These are phyloP conservation scores for Xestia c-nigrum DNA, from an alignment of 2,888 invertebrate species.

Conservation along the genomic window DNA sequence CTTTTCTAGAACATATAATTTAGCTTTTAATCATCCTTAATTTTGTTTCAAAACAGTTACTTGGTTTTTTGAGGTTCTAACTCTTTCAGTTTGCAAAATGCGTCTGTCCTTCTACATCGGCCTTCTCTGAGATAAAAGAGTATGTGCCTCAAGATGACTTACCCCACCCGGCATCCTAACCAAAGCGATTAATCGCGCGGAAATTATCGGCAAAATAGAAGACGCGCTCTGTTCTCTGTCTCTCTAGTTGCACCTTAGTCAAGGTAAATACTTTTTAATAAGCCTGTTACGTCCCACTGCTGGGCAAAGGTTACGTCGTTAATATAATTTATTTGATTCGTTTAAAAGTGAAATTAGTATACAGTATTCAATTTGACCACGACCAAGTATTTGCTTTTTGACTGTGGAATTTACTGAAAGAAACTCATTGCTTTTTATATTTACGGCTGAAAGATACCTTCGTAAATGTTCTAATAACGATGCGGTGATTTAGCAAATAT, in stretches of 20 bases:
- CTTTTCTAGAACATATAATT: not conserved
- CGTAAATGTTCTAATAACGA: slow-evolving; percentile 56
- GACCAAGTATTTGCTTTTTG: slow-evolving; percentile 25
- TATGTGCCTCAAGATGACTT: not conserved
- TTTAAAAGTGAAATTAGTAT: not conserved
- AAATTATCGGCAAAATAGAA: not conserved
- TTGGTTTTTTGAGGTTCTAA: not conserved
- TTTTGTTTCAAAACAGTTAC: not conserved
- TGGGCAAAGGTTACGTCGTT: not conserved
- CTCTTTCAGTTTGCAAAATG: not conserved
- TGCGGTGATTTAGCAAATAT: slow-evolving; percentile 55
- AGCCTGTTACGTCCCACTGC: not conserved
- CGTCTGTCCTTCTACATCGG: not conserved
- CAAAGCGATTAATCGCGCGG: not conserved
- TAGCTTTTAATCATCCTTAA: not conserved
- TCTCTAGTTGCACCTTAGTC: too few relatives aligned
- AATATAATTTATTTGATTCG: not conserved
- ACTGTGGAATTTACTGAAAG: slow-evolving; percentile 53
- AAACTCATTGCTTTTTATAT: slow-evolving; percentile 52
- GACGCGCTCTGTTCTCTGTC: not conserved
- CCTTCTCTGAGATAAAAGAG: not conserved
- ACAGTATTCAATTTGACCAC: not conserved
- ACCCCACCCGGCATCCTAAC: too few relatives aligned
- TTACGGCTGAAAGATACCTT: slow-evolving; percentile 45
- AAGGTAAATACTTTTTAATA: too few relatives aligned